These are phyloP conservation scores for Hiodon tergisus DNA, from an alignment of 2,113 vertebrate species.

Conservation along the genomic window DNA sequence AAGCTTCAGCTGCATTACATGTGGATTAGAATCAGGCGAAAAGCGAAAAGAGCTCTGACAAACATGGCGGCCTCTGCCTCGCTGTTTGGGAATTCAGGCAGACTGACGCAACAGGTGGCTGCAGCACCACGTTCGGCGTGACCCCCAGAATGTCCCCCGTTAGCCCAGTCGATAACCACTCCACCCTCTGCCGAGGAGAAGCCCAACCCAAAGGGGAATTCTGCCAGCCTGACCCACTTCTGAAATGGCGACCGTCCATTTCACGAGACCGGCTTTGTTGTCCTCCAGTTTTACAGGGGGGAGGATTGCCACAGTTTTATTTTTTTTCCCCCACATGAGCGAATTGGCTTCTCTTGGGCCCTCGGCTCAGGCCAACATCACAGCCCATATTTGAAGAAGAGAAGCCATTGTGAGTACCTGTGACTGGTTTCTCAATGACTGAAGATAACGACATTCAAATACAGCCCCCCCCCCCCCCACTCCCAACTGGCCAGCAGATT, in stretches of 20 bases:
- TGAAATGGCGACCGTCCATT: conserved; percentile 20
- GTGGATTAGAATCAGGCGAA: background rate
- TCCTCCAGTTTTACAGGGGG: background rate
- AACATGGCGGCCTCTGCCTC: background rate
- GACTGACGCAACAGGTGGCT: conserved; percentile 7
- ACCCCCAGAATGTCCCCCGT: no score
- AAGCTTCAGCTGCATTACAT: background rate
- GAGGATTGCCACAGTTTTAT: background rate
- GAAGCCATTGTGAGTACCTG: background rate
- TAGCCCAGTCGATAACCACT: no score
- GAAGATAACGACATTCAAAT: conserved; percentile 13
- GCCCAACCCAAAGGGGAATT: conserved; percentile 18
- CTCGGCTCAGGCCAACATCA: background rate
- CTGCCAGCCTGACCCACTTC: conserved; percentile 22
- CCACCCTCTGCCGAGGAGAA: background rate
- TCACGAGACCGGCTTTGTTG: conserved; percentile 9
- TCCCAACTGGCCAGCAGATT: conserved; percentile 20
- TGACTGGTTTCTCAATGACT: background rate
- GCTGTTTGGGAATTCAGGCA: conserved; percentile 1
- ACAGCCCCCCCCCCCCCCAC: conserved; percentile 22
- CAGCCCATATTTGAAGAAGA: conserved; percentile 3
- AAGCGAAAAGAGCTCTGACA: conserved; percentile 13
- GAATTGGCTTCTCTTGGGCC: background rate
- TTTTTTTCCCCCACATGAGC: background rate
- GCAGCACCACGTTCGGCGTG: background rate